Evolutionary conservation across 2,888 invertebrate genomes (phyloP).

Genomic region (Plebejus anna): DNA sequence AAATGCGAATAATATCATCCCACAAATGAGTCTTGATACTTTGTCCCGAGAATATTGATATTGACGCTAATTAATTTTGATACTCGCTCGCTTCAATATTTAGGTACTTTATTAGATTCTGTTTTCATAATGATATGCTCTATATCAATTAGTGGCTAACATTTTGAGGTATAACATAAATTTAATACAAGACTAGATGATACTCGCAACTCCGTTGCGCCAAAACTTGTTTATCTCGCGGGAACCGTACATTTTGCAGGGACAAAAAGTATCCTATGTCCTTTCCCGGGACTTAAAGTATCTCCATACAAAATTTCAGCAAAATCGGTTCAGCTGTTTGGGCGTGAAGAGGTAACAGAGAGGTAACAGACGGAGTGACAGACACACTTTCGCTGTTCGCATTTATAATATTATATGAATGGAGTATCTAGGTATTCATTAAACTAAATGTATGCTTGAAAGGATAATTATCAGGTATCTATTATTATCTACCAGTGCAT

Average conservation of each 20-base stretch:
- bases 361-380: no score
- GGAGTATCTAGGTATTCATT: background rate
- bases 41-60: background rate
- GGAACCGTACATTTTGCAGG: no score
- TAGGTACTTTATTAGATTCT: slow-evolving; percentile 1
- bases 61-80: slow-evolving; percentile 10
- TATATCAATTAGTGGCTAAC: background rate
- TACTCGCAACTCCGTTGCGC: no score
- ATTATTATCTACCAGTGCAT: background rate
- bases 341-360: no score
- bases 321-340: no score
- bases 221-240: no score
- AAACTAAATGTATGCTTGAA: background rate
- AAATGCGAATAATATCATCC: background rate
- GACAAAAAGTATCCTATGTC: no score
- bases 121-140: background rate
- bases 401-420: no score
- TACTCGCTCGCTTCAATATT: slow-evolving; percentile 12
- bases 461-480: background rate
- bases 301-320: no score
- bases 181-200: background rate
- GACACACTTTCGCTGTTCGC: no score
- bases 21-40: background rate
- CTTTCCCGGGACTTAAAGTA: no score
- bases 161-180: background rate